A percentile compares a stretch with the other conserved stretches of the same genome.
phyloP scores from a whole-genome alignment of 30 jellyfish, hydroid and myxozoan species.

The Aurelia aurita region DNA sequence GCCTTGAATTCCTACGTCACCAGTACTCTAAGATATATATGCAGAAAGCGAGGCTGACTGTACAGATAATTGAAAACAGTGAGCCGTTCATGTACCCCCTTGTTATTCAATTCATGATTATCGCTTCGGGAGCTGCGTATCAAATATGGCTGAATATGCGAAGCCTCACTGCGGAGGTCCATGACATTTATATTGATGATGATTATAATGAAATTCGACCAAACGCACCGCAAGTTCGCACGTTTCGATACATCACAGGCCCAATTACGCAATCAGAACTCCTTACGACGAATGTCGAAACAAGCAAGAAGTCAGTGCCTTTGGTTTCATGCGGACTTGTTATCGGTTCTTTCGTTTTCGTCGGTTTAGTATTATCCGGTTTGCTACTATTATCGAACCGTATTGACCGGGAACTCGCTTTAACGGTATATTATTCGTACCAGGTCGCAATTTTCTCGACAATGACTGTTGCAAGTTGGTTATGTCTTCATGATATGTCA shows the following conservation, averaged over 20 bases:
- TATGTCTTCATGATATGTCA: constrained; percentile 30
- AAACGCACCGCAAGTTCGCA: constrained; percentile 1
- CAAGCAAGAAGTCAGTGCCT: constrained; percentile 36
- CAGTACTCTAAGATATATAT: constrained; percentile 1
- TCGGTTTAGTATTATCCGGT: constrained; percentile 57
- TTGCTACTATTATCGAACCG: constrained; percentile 34
- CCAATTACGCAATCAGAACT: constrained; percentile 33
- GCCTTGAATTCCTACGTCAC: constrained; percentile 31
- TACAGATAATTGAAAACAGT: constrained; percentile 37
- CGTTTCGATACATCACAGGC: constrained; percentile 55
- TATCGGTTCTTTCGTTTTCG: constrained; percentile 53
- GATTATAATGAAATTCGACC: constrained; percentile 63
- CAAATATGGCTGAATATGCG: constrained; percentile 73
- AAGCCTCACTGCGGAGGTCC: constrained; percentile 38
- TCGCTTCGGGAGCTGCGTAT: constrained; percentile 67
- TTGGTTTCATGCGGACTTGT: constrained; percentile 49
- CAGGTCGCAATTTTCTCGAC: constrained; percentile 41
- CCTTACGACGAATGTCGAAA: constrained; percentile 33
- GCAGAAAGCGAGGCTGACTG: constrained; percentile 24
- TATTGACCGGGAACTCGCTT: constrained; percentile 36
- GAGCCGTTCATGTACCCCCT: constrained; percentile 73
- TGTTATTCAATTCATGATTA: constrained; percentile 61
- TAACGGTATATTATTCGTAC: constrained; percentile 43
- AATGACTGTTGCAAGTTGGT: constrained; percentile 47
- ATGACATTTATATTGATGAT: constrained; percentile 74